Base-by-base conservation (phyloP, 2,797 vertebrate species). In the Octomys mimax region DNA sequence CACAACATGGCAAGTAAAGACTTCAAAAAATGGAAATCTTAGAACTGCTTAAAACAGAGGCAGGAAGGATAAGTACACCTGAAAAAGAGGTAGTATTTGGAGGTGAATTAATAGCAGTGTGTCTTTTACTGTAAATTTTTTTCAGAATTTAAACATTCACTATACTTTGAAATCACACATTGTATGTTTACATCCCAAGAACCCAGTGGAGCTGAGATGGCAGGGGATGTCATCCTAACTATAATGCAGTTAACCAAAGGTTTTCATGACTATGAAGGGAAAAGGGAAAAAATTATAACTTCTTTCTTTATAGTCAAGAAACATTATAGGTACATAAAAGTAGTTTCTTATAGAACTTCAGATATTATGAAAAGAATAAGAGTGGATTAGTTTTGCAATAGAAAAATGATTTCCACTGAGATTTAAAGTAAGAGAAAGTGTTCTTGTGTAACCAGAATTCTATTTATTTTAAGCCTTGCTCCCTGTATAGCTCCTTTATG, bases 371-470 rank as follows among this genome's bases (percentile, higher is more conserved):
- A 91, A 96, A 91, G 11, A 90, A 77, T 54, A 21, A 49, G 42
- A 90, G 22, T 36, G n/a, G 6, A 61, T 95, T 95, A 75, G 75
- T 61, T 90, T 91, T 85, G 28, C 19, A 6, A 73, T 19, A 84
- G 80, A 52, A 84, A 89, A 59, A 75, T 68, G 28, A 92, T 91
- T 24, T 52, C 14, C 28, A 52, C 24, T 39, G 54, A 97, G 57
- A 80, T 54, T 78, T 21, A 79, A 81, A 80, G 39, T 52, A 82
- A 88, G 83, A 64, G 24, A 49, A 91, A 79, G 66, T 61, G 26
- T 64, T 31, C 19, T n/a, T 12, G 5, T 52, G 26, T 5, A 10
- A 10, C 31, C 59, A 73, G 70, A 71, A 49, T 77, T 95, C 19
- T 79, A 21, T 80, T 68, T 88, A 61, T 94, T 59, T 57, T 28